Conservation (phyloP, 2,888 invertebrate species). For the Eumacrocentrus americanus region DNA sequence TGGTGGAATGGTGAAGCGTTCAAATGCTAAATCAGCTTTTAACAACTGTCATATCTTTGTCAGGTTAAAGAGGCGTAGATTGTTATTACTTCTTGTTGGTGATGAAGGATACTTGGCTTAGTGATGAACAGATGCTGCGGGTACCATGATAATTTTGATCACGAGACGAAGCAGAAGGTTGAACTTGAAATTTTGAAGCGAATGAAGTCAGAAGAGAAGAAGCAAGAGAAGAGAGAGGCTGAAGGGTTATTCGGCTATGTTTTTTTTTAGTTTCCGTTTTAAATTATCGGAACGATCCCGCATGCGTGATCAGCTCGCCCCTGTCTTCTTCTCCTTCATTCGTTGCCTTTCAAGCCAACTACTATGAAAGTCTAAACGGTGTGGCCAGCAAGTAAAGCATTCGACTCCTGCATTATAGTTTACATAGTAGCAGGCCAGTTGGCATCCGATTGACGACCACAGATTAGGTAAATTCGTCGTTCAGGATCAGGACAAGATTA, state of each 20-base stretch:
- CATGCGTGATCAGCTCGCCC: neutral
- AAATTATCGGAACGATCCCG: slow-evolving; percentile 2
- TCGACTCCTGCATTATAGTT: neutral
- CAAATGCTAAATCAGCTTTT: neutral
- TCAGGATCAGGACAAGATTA: neutral
- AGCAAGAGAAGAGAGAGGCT: neutral
- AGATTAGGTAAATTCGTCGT: slow-evolving; percentile 21
- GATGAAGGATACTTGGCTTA: neutral
- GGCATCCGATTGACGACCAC: slow-evolving; percentile 8
- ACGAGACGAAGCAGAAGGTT: neutral
- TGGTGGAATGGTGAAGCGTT: neutral
- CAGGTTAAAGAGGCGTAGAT: no score
- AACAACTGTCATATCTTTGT: no score
- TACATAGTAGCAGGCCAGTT: neutral
- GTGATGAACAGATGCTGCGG: neutral
- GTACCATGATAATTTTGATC: neutral
- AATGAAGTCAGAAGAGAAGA: neutral
- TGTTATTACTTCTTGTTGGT: no score
- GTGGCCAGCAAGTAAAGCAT: neutral
- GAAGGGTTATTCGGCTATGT: neutral
- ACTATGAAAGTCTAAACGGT: neutral
- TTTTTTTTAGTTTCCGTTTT: slow-evolving; percentile 1
- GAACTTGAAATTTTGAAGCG: neutral
- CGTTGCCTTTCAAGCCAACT: no score
- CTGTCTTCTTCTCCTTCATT: neutral